Conservation (phyloP, 1,140 invertebrate genomes). For the Pemphigus obesinymphae region DNA sequence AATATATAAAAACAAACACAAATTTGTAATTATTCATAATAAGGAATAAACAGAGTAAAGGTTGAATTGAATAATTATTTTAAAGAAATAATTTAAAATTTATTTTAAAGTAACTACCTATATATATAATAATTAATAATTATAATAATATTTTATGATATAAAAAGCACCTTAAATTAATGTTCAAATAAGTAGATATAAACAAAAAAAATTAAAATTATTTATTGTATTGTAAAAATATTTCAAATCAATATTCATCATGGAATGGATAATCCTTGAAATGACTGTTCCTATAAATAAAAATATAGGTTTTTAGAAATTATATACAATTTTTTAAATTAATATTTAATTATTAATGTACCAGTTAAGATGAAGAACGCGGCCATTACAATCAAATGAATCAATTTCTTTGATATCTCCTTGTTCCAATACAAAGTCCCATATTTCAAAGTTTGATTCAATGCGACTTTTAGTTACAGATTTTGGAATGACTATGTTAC, state of each 20-base stretch:
- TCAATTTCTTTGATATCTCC: conserved; percentile 54
- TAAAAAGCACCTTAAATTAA: not conserved
- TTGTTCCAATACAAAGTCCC: conserved; percentile 62
- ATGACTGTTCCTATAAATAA: conserved; percentile 16
- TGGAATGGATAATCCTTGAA: conserved; percentile 23
- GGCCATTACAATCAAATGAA: conserved; percentile 49
- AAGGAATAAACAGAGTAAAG: no score
- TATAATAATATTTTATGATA: no score
- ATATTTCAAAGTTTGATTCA: conserved; percentile 65
- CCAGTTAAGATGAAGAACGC: conserved; percentile 48
- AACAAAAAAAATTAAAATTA: not conserved
- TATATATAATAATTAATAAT: no score
- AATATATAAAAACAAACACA: no score
- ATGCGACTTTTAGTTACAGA: conserved; percentile 65
- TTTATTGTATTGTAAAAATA: not conserved
- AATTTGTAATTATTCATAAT: no score
- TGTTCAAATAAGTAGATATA: not conserved
- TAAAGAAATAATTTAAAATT: no score
- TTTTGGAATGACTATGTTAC: conserved; percentile 61
- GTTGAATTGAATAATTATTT: no score
- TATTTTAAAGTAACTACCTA: no score
- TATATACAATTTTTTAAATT: not conserved
- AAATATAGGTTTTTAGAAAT: not conserved
- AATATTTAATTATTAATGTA: not conserved
- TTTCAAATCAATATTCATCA: conserved; percentile 11